Evolutionary conservation across 2,113 vertebrate genomes (phyloP).

Genomic region (Ammodytes dubius): DNA sequence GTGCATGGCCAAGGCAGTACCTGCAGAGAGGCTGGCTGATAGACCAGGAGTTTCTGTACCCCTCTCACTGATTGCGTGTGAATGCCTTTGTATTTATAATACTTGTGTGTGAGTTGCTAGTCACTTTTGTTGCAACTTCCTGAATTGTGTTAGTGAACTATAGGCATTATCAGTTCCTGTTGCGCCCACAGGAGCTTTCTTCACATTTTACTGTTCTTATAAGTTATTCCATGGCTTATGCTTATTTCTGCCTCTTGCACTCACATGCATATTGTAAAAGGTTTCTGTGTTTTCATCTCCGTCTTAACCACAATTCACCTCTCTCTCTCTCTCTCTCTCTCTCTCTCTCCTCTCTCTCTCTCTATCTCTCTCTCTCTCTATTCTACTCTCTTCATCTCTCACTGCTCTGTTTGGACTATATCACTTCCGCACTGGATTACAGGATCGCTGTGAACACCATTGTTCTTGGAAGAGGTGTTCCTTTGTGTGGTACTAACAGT

Average conservation of each 20-base stretch:
- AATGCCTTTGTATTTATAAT: neutral
- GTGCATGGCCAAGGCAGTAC: slow-evolving; percentile 5
- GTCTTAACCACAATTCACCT: neutral
- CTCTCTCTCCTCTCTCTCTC: neutral
- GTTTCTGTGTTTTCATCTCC: slow-evolving; percentile 42
- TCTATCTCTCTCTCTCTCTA: slow-evolving; percentile 22
- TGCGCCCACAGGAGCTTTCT: slow-evolving; percentile 23
- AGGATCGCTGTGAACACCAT: slow-evolving; percentile 47
- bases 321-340: slow-evolving; percentile 15
- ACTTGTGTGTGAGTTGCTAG: slow-evolving; percentile 1
- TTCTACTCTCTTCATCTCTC: too few species aligned
- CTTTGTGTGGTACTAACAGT: slow-evolving; percentile 61
- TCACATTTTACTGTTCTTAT: slow-evolving; percentile 33
- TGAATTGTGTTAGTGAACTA: slow-evolving; percentile 9
- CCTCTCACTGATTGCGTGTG: slow-evolving; percentile 36
- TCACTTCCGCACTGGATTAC: slow-evolving; percentile 41
- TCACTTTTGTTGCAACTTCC: slow-evolving; percentile 18
- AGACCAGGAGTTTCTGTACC: slow-evolving; percentile 38
- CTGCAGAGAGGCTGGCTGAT: slow-evolving; percentile 21
- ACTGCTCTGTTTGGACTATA: slow-evolving; percentile 42
- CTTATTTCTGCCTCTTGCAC: slow-evolving; percentile 16
- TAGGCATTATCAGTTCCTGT: slow-evolving; percentile 13
- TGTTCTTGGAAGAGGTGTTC: slow-evolving; percentile 66
- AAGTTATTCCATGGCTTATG: slow-evolving; percentile 5
- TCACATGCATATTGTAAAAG: slow-evolving; percentile 50